Percentiles rank a stretch among this genome's conserved stretches.
These are phyloP conservation scores for Toxostoma redivivum DNA, from an alignment of 2,113 vertebrate species.

Conservation along the genomic window DNA sequence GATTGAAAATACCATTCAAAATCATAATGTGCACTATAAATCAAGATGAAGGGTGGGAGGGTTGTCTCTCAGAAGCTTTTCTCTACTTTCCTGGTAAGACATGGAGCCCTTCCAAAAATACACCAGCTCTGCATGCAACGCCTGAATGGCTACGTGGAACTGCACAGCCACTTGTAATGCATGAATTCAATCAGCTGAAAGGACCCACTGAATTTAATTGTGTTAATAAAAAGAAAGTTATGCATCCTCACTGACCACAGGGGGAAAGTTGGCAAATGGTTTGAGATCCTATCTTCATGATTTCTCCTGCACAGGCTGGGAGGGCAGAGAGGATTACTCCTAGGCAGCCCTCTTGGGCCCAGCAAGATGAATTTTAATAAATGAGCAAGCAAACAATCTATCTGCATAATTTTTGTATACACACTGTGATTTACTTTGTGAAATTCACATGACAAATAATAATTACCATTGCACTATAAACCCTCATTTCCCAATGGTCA, in stretches of 20 bases:
- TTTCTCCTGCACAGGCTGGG: not conserved
- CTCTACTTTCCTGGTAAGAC: not conserved
- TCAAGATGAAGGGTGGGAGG: not conserved
- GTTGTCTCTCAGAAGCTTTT: not conserved
- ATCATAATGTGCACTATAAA: not conserved
- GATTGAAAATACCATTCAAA: not conserved
- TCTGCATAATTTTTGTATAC: not conserved
- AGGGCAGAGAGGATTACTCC: not conserved
- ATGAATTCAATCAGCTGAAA: not conserved
- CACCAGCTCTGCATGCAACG: fast-evolving
- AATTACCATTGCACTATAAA: not conserved
- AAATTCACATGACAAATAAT: not conserved
- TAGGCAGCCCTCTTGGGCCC: not conserved
- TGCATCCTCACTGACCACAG: not conserved
- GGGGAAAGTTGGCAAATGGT: not conserved
- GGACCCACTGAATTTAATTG: not conserved
- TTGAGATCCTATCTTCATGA: not conserved
- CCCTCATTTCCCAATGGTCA: not conserved
- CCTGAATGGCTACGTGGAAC: fast-evolving
- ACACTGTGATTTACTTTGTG: slow-evolving; percentile 11
- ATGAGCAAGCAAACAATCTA: not conserved
- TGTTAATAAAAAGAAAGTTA: not conserved
- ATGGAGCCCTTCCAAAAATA: not conserved
- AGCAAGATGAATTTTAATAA: not conserved
- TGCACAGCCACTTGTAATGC: not conserved